Evolutionary conservation across 1,140 invertebrate genomes (phyloP).

Genomic region (Arion vulgaris): DNA sequence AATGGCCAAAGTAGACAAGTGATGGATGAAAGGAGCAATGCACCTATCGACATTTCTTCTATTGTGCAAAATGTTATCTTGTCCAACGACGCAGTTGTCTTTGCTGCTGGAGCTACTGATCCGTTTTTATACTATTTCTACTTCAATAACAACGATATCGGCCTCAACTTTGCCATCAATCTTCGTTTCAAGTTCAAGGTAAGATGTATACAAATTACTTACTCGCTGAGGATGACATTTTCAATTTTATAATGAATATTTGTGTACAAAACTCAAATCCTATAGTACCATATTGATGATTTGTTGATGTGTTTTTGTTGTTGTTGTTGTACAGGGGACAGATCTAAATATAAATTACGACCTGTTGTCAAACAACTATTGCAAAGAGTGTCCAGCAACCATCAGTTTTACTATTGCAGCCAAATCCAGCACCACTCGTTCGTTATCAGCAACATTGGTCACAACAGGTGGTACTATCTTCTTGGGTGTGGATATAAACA

Average conservation of each 20-base stretch:
- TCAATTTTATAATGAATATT: neutral
- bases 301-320: neutral
- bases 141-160: slow-evolving; percentile 3
- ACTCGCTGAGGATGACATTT: neutral
- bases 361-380: slow-evolving; percentile 29
- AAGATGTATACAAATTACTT: neutral
- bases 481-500: neutral
- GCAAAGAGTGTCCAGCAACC: slow-evolving; percentile 15
- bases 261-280: neutral
- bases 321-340: neutral
- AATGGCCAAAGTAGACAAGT: neutral
- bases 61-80: neutral
- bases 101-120: neutral
- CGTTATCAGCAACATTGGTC: neutral
- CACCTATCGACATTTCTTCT: neutral
- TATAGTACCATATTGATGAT: neutral
- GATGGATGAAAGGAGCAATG: neutral
- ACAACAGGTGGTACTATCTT: neutral
- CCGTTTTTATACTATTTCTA: slow-evolving; percentile 14
- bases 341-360: neutral
- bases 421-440: neutral
- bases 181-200: neutral
- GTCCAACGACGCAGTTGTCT: neutral
- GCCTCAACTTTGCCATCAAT: slow-evolving; percentile 12
- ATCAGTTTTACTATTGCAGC: neutral